Conservation (phyloP, 1,140 invertebrate genomes). For the Pseudomyrmex flavicornis region DNA sequence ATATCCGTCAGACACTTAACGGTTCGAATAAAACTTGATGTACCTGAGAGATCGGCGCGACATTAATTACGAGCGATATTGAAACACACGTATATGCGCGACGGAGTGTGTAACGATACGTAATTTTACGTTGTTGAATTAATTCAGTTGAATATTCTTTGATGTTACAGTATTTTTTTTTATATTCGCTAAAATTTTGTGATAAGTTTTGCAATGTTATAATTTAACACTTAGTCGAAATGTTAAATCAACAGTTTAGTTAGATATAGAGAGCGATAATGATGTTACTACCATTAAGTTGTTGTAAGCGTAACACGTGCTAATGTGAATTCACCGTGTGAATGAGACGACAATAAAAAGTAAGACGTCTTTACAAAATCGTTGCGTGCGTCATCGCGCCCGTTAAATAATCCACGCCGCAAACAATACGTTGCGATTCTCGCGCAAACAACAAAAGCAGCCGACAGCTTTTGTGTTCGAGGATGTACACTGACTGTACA, state of each 20-base stretch:
- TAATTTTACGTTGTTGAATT: background rate
- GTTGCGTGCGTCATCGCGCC: background rate
- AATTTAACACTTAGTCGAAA: background rate
- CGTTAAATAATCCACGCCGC: slow-evolving; percentile 15
- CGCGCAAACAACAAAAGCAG: background rate
- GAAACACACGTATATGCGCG: background rate
- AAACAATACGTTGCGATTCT: background rate
- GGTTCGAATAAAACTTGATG: background rate
- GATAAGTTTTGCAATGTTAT: background rate
- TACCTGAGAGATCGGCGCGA: background rate
- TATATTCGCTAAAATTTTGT: background rate
- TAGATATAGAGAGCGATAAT: background rate
- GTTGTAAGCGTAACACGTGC: background rate
- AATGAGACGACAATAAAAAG: background rate
- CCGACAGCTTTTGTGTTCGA: background rate
- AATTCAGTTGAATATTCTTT: background rate
- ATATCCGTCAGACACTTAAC: background rate
- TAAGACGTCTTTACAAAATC: slow-evolving; percentile 9
- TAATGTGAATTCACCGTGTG: too few relatives aligned
- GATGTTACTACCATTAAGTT: background rate
- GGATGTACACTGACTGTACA: background rate
- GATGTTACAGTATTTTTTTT: background rate
- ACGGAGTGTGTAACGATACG: background rate
- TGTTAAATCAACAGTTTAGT: background rate
- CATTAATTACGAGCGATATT: slow-evolving; percentile 8